These are phyloP conservation scores for Drosophila rellima DNA, from an alignment of 2,888 invertebrate species.

Conservation along the genomic window DNA sequence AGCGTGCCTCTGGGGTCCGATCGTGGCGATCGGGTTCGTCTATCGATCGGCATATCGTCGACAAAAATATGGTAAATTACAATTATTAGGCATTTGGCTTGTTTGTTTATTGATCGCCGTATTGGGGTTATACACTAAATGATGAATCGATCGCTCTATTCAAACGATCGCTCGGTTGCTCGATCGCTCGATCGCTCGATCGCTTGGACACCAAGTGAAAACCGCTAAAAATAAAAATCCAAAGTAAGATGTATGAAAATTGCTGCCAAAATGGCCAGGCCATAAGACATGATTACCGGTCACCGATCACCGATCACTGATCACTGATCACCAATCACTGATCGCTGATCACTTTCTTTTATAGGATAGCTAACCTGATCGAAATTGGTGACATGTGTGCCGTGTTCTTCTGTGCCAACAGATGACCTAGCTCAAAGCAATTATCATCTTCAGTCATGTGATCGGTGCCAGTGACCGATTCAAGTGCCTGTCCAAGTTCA, in stretches of 20 bases:
- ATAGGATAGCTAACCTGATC: slow-evolving; percentile 39
- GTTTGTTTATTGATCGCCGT: slow-evolving; percentile 79
- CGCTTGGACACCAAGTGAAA: slow-evolving; percentile 70
- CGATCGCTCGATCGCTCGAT: slow-evolving; percentile 38
- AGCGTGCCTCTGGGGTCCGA: slow-evolving; percentile 59
- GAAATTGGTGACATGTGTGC: slow-evolving; percentile 70
- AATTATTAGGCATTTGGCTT: slow-evolving; percentile 81
- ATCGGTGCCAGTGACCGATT: slow-evolving; percentile 55
- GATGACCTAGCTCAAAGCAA: slow-evolving; percentile 74
- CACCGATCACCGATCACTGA: slow-evolving; percentile 5
- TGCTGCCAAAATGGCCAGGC: slow-evolving; percentile 68
- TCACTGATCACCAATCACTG: slow-evolving; percentile 20
- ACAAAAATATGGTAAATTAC: slow-evolving; percentile 80
- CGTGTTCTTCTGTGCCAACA: slow-evolving; percentile 26
- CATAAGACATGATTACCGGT: slow-evolving; percentile 54
- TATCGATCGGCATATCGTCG: slow-evolving; percentile 72
- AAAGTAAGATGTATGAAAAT: slow-evolving; percentile 68
- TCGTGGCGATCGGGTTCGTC: slow-evolving; percentile 67
- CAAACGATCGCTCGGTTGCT: slow-evolving; percentile 70
- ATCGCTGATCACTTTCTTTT: slow-evolving; percentile 66
- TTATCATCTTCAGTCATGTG: slow-evolving; percentile 69
- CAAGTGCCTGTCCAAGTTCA: slow-evolving; percentile 64
- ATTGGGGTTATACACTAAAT: slow-evolving; percentile 78
- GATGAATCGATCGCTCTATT: slow-evolving; percentile 69
- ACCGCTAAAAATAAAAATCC: slow-evolving; percentile 32